Percentiles rank a stretch among this genome's conserved stretches.
phyloP scores from a whole-genome alignment of 2,113 vertebrate genomes.

The Hippolais icterina region DNA sequence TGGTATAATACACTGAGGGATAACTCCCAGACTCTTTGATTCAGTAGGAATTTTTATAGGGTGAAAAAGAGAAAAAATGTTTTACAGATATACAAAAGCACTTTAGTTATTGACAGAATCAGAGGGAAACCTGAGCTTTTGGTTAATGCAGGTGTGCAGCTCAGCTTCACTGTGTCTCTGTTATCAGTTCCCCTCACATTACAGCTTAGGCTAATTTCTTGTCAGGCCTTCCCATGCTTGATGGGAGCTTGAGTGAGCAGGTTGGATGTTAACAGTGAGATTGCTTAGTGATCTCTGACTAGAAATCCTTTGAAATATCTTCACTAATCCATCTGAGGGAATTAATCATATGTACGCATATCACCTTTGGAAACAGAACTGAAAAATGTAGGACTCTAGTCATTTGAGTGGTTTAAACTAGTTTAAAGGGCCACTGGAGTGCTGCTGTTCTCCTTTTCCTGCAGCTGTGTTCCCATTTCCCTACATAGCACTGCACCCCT shows the following conservation, averaged over 20 bases:
- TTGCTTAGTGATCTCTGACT: background rate
- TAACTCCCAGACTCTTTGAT: background rate
- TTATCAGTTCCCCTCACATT: background rate
- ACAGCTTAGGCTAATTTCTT: background rate
- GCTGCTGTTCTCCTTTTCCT: constrained; percentile 2
- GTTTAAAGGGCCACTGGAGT: background rate
- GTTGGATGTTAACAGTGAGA: background rate
- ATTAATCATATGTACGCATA: background rate
- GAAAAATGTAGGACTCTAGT: background rate
- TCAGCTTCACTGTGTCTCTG: background rate
- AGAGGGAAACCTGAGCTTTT: background rate
- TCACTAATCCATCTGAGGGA: background rate
- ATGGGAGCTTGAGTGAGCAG: background rate
- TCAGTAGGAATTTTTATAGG: background rate
- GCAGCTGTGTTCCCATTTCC: background rate
- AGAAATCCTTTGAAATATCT: background rate
- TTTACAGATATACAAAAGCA: background rate
- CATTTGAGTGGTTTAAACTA: background rate
- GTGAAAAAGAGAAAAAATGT: background rate
- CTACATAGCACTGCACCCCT: background rate
- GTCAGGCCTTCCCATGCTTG: background rate
- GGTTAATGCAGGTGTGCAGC: background rate
- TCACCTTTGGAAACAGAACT: background rate
- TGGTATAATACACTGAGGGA: background rate
- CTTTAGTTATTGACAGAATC: background rate